phyloP scores from a whole-genome alignment of 1,140 invertebrate genomes.

The Epicauta chinensis region DNA sequence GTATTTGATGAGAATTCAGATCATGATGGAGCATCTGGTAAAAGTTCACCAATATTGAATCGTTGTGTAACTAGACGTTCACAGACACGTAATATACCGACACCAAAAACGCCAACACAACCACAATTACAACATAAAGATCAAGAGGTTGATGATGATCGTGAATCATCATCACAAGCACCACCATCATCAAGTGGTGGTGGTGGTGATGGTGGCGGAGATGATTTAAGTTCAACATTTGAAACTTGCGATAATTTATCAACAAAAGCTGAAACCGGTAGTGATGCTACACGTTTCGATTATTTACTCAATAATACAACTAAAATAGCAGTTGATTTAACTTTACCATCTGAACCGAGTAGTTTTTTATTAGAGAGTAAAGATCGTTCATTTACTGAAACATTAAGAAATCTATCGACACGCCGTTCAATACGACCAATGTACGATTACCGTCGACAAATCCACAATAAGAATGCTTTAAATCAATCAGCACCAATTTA shows the following conservation, averaged over 20 bases:
- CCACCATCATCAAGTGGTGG: background rate
- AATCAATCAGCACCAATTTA: constrained; percentile 8
- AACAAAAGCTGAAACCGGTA: constrained; percentile 31
- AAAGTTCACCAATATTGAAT: constrained; percentile 31
- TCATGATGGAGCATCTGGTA: constrained; percentile 28
- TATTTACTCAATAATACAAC: constrained; percentile 15
- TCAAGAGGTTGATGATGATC: constrained; percentile 1
- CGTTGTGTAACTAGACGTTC: constrained; percentile 38
- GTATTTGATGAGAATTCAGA: constrained; percentile 40
- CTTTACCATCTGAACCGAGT: constrained; percentile 1
- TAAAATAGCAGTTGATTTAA: constrained; percentile 13
- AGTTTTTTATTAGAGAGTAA: constrained; percentile 22
- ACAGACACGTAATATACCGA: constrained; percentile 37
- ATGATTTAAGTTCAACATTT: constrained; percentile 20
- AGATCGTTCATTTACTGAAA: constrained; percentile 28
- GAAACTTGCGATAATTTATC: constrained; percentile 29
- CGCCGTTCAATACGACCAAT: constrained; percentile 31
- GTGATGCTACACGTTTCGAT: constrained; percentile 26
- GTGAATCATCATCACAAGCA: constrained; percentile 1
- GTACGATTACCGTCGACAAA: constrained; percentile 21
- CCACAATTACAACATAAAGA: background rate
- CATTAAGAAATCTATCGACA: constrained; percentile 28
- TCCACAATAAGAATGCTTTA: constrained; percentile 23
- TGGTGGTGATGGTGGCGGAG: constrained; percentile 1
- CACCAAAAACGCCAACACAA: constrained; percentile 38